A percentile compares a stretch with the other conserved stretches of the same genome.
Evolutionary conservation across 1,140 invertebrate genomes (phyloP).

Genomic region (Drosophila tristis): DNA sequence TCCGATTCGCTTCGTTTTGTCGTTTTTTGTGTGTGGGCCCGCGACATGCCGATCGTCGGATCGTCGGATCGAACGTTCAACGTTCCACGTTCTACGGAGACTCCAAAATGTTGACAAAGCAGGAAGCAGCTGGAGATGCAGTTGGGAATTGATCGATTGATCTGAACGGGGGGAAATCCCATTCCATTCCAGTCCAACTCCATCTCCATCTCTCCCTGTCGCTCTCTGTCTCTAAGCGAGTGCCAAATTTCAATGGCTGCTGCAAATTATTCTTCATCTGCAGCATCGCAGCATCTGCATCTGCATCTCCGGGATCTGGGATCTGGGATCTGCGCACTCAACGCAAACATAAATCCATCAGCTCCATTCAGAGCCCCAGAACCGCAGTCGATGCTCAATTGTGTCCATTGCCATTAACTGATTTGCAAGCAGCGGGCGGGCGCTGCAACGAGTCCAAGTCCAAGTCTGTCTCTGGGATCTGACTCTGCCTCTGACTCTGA

Average conservation of each 20-base stretch:
- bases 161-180: slow-evolving; percentile 5
- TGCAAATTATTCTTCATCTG: slow-evolving; percentile 29
- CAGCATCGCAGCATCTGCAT: slow-evolving; percentile 1
- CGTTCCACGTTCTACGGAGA: slow-evolving; percentile 21
- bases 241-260: slow-evolving; percentile 39
- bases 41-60: slow-evolving; percentile 36
- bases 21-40: slow-evolving; percentile 70
- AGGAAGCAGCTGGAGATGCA: slow-evolving; percentile 52
- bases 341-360: slow-evolving; percentile 41
- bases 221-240: neutral
- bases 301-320: slow-evolving; percentile 27
- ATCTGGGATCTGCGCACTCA: slow-evolving; percentile 21
- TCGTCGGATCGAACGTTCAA: neutral
- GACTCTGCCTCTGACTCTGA: neutral
- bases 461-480: slow-evolving; percentile 27
- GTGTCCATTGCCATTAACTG: slow-evolving; percentile 61
- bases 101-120: slow-evolving; percentile 47
- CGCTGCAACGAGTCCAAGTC: slow-evolving; percentile 7
- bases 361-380: too few relatives aligned
- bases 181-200: neutral
- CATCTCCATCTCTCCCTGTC: neutral
- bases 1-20: slow-evolving; percentile 64
- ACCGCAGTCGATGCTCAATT: slow-evolving; percentile 22
- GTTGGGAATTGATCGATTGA: slow-evolving; percentile 21
- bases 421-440: slow-evolving; percentile 55